Base-by-base conservation (phyloP, 2,113 vertebrate species). In the Sitta europaea region DNA sequence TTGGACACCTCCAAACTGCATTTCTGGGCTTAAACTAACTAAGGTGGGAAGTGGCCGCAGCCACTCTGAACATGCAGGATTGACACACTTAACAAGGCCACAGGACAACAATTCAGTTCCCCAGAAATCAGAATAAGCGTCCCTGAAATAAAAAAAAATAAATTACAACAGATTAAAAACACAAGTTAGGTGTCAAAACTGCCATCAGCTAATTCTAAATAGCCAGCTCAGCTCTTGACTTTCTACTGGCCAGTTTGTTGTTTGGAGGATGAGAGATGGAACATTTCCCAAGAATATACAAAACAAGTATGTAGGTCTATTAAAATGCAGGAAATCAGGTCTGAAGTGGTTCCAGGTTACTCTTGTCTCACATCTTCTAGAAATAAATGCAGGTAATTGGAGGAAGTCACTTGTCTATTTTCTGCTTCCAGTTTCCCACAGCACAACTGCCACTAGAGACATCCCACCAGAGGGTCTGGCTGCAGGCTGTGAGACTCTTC, bases 21-120 rank as follows among this genome's bases (percentile, higher is more conserved):
- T 28, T 24, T 25, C 14, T 54, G 94, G 36, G 82, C 54, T 93
- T 67, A 25, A 76, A 71, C 58, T 47, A 65, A 27, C 50, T 50
- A 51, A 54, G 80, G 66, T 40, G 73, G 88, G 65, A 85, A 74
- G 82, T 6, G 67, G 79, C 81, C 5, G 2, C 75, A 48, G 82
- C 82, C 78, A 51, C 96, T 76, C 59, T 59, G 90, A 53, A 74
- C 62, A 57, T 57, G 86, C 86, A 71, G 50, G 27, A 45, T 5
- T 19, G 84, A 95, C 92, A 76, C 88, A 53, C 62, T 27, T 62
- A 79, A 83, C 93, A 94, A 96, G 93, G 90, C 91, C 96, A 95
- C 82, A 73, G 83, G 84, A 95, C 70, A 73, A 93, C 58, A 66
- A 50, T 61, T 58, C 66, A 63, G 48, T 15, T 25, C 40, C 54